These are phyloP conservation scores for Neogale vison DNA, from an alignment of 2,113 vertebrate genomes.

Conservation along the genomic window DNA sequence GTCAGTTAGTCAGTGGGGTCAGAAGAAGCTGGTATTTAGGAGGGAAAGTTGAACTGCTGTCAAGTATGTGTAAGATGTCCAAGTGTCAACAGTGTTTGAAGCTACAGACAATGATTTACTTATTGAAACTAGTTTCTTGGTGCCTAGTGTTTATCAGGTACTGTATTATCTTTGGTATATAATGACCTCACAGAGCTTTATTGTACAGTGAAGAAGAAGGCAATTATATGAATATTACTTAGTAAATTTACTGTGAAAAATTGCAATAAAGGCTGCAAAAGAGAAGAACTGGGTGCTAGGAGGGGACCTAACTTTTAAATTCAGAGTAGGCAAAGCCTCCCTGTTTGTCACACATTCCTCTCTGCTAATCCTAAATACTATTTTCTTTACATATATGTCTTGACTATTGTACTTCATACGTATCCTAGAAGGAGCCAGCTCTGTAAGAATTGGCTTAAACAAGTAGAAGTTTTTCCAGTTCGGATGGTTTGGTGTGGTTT, in stretches of 20 bases:
- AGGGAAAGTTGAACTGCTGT: too few species aligned
- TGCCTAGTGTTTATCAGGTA: not conserved
- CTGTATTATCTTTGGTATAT: not conserved
- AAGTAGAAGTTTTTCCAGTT: not conserved
- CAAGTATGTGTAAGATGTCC: not conserved
- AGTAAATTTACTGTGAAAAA: not conserved
- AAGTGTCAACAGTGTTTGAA: not conserved
- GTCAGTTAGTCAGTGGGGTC: not conserved
- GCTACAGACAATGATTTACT: not conserved
- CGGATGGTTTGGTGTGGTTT: not conserved
- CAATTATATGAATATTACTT: not conserved
- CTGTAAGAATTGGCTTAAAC: not conserved
- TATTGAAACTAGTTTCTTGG: not conserved
- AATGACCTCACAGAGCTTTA: not conserved
- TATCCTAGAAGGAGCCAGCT: not conserved
- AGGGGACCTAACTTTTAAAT: not conserved
- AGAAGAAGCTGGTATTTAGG: not conserved
- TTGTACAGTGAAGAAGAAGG: not conserved
- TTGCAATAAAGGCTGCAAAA: not conserved
- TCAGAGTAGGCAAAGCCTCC: not conserved
- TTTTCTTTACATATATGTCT: not conserved
- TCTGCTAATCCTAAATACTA: not conserved
- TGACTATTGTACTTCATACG: not conserved
- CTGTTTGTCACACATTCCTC: not conserved
- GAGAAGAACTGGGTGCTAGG: not conserved